Percentiles rank a stretch among this genome's conserved stretches.
Evolutionary conservation across 2,113 vertebrate genomes (phyloP).

Genomic region (Gallinago paraguaiae): DNA sequence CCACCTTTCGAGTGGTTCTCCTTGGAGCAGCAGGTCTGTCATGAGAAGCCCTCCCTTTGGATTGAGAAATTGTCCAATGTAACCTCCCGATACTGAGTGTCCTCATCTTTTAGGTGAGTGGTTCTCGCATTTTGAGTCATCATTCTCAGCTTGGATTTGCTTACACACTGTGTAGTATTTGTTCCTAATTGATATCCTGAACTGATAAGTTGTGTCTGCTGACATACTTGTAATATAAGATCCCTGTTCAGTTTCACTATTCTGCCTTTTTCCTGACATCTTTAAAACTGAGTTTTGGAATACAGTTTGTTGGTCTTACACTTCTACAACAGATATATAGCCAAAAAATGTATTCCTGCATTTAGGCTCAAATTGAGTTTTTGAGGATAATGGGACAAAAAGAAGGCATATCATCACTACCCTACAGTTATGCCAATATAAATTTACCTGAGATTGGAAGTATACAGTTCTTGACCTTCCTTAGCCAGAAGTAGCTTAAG

Average conservation of each 20-base stretch:
- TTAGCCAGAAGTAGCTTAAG: background rate
- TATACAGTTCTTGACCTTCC: background rate
- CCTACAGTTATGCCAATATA: background rate
- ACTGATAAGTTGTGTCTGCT: background rate
- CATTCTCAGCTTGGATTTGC: background rate
- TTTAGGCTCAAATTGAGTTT: background rate
- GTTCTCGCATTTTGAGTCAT: background rate
- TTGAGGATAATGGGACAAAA: background rate
- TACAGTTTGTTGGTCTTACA: background rate
- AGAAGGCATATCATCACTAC: rapidly evolving
- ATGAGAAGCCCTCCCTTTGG: background rate
- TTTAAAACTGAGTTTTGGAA: background rate
- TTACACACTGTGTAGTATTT: background rate
- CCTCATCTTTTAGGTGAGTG: background rate
- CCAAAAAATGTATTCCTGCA: background rate
- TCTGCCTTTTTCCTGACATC: background rate
- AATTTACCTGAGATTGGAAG: background rate
- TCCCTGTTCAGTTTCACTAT: background rate
- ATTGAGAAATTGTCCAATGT: background rate
- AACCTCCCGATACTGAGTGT: background rate
- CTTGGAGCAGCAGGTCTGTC: background rate
- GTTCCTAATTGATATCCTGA: background rate
- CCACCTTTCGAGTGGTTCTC: background rate
- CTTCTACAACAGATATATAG: background rate
- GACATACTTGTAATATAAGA: background rate